Percentiles rank a stretch among this genome's conserved stretches.
These are phyloP conservation scores for Galagoides demidoff DNA, from an alignment of 2,797 vertebrate species.

Conservation along the genomic window DNA sequence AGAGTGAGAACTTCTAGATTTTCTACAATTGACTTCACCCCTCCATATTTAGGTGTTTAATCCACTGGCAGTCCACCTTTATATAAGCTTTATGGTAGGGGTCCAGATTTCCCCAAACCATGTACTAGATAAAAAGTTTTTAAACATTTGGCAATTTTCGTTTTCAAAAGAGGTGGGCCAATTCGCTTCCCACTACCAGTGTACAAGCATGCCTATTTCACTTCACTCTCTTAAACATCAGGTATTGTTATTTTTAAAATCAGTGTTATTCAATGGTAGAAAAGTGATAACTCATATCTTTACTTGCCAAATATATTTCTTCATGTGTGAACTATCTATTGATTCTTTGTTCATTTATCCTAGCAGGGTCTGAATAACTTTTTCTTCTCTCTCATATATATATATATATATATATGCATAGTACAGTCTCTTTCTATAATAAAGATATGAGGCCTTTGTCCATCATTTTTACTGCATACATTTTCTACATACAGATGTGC, in stretches of 20 bases:
- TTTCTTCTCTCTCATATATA: background rate
- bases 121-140: background rate
- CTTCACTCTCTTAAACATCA: background rate
- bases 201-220: accelerated
- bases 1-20: background rate
- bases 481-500: constrained; percentile 13
- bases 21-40: background rate
- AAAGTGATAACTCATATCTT: constrained; percentile 1
- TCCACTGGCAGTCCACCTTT: background rate
- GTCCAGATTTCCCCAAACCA: background rate
- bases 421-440: background rate
- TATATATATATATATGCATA: accelerated
- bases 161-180: background rate
- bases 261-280: background rate
- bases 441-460: background rate
- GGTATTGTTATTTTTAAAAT: background rate
- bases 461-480: background rate
- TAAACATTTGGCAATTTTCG: background rate
- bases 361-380: background rate
- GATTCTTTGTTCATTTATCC: background rate
- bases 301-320: background rate
- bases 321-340: constrained; percentile 11
- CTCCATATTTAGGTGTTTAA: background rate
- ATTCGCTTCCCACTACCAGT: background rate
- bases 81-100: background rate